Evolutionary conservation across 2,888 invertebrate genomes (phyloP), one percentile per base, ranked within the genome.

Genomic region (Cheilosia grossa): DNA sequence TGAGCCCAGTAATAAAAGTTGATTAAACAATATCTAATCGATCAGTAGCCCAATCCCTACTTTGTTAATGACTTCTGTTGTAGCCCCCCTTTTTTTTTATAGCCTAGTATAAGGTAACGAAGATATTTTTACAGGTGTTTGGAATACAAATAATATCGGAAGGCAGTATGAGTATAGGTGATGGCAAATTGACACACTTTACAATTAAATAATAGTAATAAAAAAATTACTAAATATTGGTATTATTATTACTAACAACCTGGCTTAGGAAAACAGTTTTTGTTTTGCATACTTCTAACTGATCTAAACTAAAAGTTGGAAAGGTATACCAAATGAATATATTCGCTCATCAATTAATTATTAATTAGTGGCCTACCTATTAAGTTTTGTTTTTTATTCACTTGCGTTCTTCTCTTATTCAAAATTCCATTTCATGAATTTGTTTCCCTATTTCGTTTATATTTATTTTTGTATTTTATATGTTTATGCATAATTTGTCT

Each of bases 351-450:
- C 44, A 70, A 77, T 75, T 59, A 63, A 70, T 75, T 80, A 70
- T 81, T 80, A 72, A 37, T 66, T 80, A 77, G 24, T 81, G 70
- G 51, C 81, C 81, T 87, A 78, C 69, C 80, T 87, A 82, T 83
- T 72, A 61, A 37, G 51, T 73, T 77, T 64, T 78, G 3, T 72
- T 69, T 83, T 70, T 75, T 59, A 67, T 51, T 51, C 10, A 51
- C 10, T 49, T 49, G 49, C n/a, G 10, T 49, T 49, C 75, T 58
- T 10, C 67, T 59, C 27, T 80, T 64, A 64, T 81, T 85, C 63
- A 75, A 80, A 78, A 69, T 64, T 64, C 44, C 73, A 82, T 85
- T 74, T 58, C 79, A 83, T 81, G 70, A 86, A 82, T 87, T 86
- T 67, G 75, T 87, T 87, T 75, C 67, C 59, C 81, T 88, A 78